phyloP scores from a whole-genome alignment of 2,888 invertebrate species.

The Agrotis segetum region DNA sequence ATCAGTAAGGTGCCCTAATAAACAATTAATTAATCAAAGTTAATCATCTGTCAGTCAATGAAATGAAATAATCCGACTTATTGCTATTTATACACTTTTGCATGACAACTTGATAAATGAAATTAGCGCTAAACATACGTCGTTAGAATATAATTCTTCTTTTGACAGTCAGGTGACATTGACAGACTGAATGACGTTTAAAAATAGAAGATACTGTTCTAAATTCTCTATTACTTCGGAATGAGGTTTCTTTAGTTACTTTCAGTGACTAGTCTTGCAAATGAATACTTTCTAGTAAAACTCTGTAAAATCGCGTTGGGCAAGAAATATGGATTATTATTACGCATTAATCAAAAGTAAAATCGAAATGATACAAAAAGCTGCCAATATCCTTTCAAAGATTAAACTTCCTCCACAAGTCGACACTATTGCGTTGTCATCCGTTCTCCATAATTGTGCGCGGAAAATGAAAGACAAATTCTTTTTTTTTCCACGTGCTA shows the following conservation, averaged over 20 bases:
- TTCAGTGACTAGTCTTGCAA: neutral
- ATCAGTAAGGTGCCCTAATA: slow-evolving; percentile 41
- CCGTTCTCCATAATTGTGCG: slow-evolving; percentile 33
- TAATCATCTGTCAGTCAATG: slow-evolving; percentile 29
- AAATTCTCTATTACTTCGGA: neutral
- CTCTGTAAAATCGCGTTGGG: neutral
- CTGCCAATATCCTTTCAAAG: slow-evolving; percentile 49
- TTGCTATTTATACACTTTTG: neutral
- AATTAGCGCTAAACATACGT: neutral
- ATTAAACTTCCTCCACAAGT: slow-evolving; percentile 54
- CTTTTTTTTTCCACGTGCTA: neutral
- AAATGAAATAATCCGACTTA: slow-evolving; percentile 15
- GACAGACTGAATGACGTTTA: neutral
- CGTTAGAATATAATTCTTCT: neutral
- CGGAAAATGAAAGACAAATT: neutral
- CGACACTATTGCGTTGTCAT: slow-evolving; percentile 49
- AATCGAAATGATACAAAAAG: slow-evolving; percentile 34
- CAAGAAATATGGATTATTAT: neutral
- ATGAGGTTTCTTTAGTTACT: neutral
- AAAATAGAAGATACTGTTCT: neutral
- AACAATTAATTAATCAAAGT: slow-evolving; percentile 25
- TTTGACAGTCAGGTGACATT: slow-evolving; percentile 7
- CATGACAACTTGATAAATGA: neutral
- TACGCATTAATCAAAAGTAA: neutral
- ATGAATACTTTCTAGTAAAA: neutral